phyloP scores from a whole-genome alignment of 2,797 vertebrate genomes.

The Phoebastria nigripes region DNA sequence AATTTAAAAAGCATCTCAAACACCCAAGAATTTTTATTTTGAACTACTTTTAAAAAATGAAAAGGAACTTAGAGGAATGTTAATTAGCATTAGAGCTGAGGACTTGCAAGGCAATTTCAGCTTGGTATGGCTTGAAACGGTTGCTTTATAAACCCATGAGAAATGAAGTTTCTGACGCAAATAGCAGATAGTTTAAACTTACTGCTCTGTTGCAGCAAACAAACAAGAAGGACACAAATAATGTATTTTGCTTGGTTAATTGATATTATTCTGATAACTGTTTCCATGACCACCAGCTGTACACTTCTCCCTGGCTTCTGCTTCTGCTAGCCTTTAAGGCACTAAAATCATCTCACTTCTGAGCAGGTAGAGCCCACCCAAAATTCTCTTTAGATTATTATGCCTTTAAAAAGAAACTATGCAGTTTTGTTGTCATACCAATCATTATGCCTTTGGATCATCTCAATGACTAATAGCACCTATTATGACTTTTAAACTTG shows the following conservation, averaged over 20 bases:
- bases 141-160: not conserved
- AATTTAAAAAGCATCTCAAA: not conserved
- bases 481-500: constrained; percentile 55
- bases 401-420: not conserved
- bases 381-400: not conserved
- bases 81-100: not conserved
- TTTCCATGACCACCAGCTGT: not conserved
- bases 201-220: not conserved
- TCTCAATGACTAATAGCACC: constrained; percentile 35
- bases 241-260: not conserved
- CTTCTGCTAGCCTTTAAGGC: not conserved
- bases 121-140: not conserved
- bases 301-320: not conserved
- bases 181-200: not conserved
- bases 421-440: not conserved
- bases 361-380: not conserved
- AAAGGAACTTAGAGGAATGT: not conserved
- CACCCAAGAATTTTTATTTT: not conserved
- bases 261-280: not conserved
- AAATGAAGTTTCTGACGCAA: not conserved
- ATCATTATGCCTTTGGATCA: constrained; percentile 8
- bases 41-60: not conserved
- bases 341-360: not conserved
- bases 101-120: not conserved
- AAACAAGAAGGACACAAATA: not conserved